phyloP scores from a whole-genome alignment of 2,797 vertebrate species.

The Muraenolepis orangiensis region DNA sequence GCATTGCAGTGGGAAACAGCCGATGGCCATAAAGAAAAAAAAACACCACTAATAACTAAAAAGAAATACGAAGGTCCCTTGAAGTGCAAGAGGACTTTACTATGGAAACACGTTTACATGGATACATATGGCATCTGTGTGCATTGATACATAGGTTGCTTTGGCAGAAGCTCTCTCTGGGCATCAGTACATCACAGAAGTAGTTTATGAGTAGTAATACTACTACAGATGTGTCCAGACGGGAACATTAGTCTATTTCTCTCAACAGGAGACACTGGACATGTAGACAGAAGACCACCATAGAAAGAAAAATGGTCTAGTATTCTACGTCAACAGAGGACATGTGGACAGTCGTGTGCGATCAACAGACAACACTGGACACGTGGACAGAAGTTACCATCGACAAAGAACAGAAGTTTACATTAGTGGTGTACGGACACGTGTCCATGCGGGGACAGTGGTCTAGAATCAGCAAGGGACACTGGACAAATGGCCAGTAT shows the following conservation, averaged over 20 bases:
- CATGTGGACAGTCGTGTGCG: not conserved
- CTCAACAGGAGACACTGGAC: too few relatives aligned
- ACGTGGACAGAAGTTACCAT: too few relatives aligned
- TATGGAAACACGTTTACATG: not conserved
- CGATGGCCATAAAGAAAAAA: not conserved
- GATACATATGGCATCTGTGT: not conserved
- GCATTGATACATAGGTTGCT: not conserved
- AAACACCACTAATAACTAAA: not conserved
- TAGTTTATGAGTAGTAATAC: too few relatives aligned
- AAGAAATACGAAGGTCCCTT: not conserved
- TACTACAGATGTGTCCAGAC: too few relatives aligned
- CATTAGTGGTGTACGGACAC: not conserved
- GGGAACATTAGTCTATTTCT: too few relatives aligned
- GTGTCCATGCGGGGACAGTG: too few relatives aligned
- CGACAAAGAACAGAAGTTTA: not conserved
- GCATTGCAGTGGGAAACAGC: conserved; percentile 5
- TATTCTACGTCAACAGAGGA: too few relatives aligned
- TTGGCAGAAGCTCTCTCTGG: not conserved
- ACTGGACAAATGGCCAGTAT: too few relatives aligned
- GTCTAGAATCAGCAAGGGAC: too few relatives aligned
- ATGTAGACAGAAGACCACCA: not conserved
- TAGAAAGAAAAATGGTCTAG: not conserved
- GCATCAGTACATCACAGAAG: not conserved
- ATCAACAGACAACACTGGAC: not conserved
- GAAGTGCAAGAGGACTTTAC: not conserved